These are phyloP conservation scores for Megalops cyprinoides DNA, from an alignment of 2,797 vertebrate genomes.

Conservation along the genomic window DNA sequence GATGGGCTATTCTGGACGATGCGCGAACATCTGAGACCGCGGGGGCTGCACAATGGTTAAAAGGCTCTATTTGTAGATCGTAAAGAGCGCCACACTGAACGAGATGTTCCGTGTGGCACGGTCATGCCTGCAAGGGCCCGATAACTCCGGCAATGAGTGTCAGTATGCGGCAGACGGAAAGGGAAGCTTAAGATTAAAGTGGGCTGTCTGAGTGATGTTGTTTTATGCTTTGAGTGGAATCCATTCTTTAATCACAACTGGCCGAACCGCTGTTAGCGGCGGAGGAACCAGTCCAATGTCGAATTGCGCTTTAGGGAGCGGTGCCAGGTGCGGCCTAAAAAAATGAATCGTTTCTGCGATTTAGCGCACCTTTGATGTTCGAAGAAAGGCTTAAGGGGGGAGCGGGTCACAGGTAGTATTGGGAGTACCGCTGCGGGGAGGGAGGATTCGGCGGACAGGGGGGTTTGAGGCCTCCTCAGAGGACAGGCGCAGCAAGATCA, in stretches of 20 bases:
- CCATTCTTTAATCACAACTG: constrained; percentile 79
- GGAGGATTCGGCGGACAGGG: too few relatives aligned
- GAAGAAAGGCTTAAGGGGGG: too few relatives aligned
- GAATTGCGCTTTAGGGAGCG: constrained; percentile 74
- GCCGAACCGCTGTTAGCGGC: constrained; percentile 76
- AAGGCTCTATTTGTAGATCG: constrained; percentile 75
- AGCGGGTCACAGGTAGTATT: too few relatives aligned
- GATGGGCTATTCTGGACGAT: constrained; percentile 60
- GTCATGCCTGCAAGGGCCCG: constrained; percentile 47
- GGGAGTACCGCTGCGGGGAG: too few relatives aligned
- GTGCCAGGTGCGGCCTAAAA: constrained; percentile 70
- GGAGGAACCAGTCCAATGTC: constrained; percentile 49
- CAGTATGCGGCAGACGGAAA: constrained; percentile 62
- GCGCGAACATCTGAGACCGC: constrained; percentile 66
- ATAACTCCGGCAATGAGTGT: constrained; percentile 1
- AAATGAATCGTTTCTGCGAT: constrained; percentile 77
- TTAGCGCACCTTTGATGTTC: too few relatives aligned
- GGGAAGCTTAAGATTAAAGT: constrained; percentile 76
- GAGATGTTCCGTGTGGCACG: constrained; percentile 74
- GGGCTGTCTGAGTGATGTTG: constrained; percentile 78
- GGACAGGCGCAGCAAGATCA: too few relatives aligned
- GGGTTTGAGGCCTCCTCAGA: too few relatives aligned
- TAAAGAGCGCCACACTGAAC: constrained; percentile 59
- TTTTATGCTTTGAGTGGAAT: constrained; percentile 80
- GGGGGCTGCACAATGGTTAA: constrained; percentile 67